A percentile compares a stretch with the other conserved stretches of the same genome.
Evolutionary conservation across 2,888 invertebrate genomes (phyloP).

Genomic region (Cheilosia grossa): DNA sequence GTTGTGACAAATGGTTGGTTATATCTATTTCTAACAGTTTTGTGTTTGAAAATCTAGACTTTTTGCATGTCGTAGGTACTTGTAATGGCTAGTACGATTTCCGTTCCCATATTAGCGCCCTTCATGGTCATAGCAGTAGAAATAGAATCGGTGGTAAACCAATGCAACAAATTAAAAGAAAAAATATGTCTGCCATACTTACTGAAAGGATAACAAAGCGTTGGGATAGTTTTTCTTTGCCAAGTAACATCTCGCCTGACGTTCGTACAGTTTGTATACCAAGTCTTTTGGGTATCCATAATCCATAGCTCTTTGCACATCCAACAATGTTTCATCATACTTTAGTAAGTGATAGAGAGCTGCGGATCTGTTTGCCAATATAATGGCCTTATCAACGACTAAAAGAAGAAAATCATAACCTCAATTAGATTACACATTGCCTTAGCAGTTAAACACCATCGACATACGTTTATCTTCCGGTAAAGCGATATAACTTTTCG

Average conservation of each 20-base stretch:
- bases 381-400: slow-evolving; percentile 87
- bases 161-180: not conserved
- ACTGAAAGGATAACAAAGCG: slow-evolving; percentile 87
- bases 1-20: no score
- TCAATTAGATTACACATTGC: slow-evolving; percentile 63
- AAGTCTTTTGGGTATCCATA: slow-evolving; percentile 88
- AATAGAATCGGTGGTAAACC: no score
- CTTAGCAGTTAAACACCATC: slow-evolving; percentile 12
- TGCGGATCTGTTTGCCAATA: slow-evolving; percentile 92
- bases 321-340: slow-evolving; percentile 87
- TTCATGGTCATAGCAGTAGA: no score
- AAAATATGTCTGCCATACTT: slow-evolving; percentile 36
- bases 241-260: slow-evolving; percentile 89
- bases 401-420: slow-evolving; percentile 67
- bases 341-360: slow-evolving; percentile 89
- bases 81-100: no score
- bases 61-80: no score
- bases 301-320: slow-evolving; percentile 88
- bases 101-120: no score
- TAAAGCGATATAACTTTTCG: slow-evolving; percentile 87
- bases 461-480: slow-evolving; percentile 88
- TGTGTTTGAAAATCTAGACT: no score
- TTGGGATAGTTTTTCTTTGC: slow-evolving; percentile 87
- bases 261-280: slow-evolving; percentile 89
- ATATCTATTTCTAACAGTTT: no score